Percentiles rank a stretch among this genome's conserved stretches.
Evolutionary conservation across 2,797 vertebrate genomes (phyloP).

Genomic region (Borostomias antarcticus): DNA sequence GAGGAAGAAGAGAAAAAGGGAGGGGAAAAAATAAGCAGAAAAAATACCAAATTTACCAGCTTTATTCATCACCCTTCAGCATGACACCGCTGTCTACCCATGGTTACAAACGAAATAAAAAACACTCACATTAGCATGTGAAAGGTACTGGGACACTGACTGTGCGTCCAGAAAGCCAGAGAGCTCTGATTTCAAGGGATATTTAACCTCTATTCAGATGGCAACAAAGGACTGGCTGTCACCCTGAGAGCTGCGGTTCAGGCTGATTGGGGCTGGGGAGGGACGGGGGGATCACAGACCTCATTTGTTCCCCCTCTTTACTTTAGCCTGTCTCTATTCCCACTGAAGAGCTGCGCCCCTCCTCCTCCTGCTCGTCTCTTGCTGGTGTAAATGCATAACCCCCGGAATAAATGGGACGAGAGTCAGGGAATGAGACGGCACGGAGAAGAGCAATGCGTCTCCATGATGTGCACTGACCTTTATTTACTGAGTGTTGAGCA

Average conservation of each 20-base stretch:
- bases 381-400: constrained; percentile 43
- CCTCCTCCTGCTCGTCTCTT: not conserved
- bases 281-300: constrained; percentile 77
- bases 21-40: constrained; percentile 45
- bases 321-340: constrained; percentile 84
- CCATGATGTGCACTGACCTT: constrained; percentile 71
- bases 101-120: constrained; percentile 79
- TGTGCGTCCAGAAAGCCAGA: constrained; percentile 83
- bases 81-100: constrained; percentile 79
- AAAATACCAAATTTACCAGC: constrained; percentile 76
- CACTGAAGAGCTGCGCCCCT: constrained; percentile 72
- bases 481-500: constrained; percentile 64
- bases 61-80: constrained; percentile 85
- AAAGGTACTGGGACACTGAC: constrained; percentile 82
- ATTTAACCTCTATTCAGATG: constrained; percentile 88
- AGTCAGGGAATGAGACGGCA: constrained; percentile 59
- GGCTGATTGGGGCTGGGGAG: constrained; percentile 75
- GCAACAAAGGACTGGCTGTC: constrained; percentile 84
- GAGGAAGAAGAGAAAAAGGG: constrained; percentile 20
- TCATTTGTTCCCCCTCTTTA: constrained; percentile 88
- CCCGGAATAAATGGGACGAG: constrained; percentile 70
- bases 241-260: constrained; percentile 73
- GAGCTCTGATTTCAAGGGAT: constrained; percentile 87
- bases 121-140: constrained; percentile 85
- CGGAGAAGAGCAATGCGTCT: constrained; percentile 65